Evolutionary conservation across 2,888 invertebrate genomes (phyloP), one percentile per base, ranked within the genome.

Genomic region (Chymomyza fuscimana): DNA sequence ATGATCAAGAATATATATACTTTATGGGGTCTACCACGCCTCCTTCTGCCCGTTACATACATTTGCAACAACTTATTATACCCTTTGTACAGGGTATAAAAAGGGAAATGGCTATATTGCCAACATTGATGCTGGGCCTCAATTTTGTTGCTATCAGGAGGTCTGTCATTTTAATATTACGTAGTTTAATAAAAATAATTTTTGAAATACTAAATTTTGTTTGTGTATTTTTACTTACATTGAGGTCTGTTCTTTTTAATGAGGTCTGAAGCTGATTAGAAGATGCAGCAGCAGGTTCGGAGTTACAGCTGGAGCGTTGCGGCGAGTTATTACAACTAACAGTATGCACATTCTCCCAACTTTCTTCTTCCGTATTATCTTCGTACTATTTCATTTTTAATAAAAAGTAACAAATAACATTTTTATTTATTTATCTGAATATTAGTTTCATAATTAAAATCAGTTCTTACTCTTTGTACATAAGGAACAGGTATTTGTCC

Each of bases 401-500:
- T 32, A 19, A 22, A 22, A 59, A 15, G 10, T 29, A 22, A 19
- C 46, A n/a, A 22, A 7, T 60, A 36, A 36, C 16, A 59, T 59
- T 59, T 29, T 15, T 32, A 36, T 32, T 32, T 32, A 32, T 32
- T 7, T 9, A 32, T 32, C 5, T 32, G 3, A 5, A 32, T 9
- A 32, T 32, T 7, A 7, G 32, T 1, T 32, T 32, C 9, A 7
- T 32, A 9, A 32, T 9, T 9, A 32, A 25, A 25, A 25, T 25
- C 25, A 25, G 6, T 67, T 73, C 91, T 88, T 89, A 95, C 95
- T 93, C 95, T 95, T 92, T 96, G 96, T 67, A 99, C 96, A 91
- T 99, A 99, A 5, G 98, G 98, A 81, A 98, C 98, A 40, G 99
- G 99, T 80, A 99, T 98, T 76, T 97, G 97, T 19, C 99, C 99